phyloP scores from a whole-genome alignment of 2,113 vertebrate genomes.

The Scartelaos histophorus region DNA sequence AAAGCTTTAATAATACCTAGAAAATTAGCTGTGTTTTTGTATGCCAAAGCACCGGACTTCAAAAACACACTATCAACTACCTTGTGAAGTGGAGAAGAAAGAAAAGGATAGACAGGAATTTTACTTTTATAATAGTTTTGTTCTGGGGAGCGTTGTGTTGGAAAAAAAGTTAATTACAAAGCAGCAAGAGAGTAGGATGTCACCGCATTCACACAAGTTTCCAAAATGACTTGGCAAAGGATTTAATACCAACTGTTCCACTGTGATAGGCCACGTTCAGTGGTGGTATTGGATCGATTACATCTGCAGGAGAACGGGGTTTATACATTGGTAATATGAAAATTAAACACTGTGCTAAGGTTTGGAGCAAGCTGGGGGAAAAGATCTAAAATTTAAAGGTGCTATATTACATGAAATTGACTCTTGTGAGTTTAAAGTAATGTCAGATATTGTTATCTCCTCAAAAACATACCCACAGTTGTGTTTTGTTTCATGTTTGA shows the following conservation, averaged over 20 bases:
- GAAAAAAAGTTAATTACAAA: conserved; percentile 65
- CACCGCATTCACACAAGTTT: conserved; percentile 34
- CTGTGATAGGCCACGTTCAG: conserved; percentile 49
- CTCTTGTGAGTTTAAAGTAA: no score
- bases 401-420: no score
- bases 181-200: conserved; percentile 39
- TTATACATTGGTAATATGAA: background rate
- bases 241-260: conserved; percentile 58
- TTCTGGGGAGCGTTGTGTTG: conserved; percentile 54
- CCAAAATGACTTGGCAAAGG: conserved; percentile 50
- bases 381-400: background rate
- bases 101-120: conserved; percentile 16
- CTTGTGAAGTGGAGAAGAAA: conserved; percentile 10
- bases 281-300: conserved; percentile 42
- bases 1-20: background rate
- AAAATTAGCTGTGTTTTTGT: background rate
- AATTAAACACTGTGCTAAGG: background rate
- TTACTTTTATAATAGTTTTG: conserved; percentile 53
- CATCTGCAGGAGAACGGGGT: conserved; percentile 39
- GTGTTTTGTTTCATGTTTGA: no score
- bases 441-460: no score
- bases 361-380: background rate
- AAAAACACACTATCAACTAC: conserved; percentile 13
- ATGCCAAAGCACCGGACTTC: conserved; percentile 1
- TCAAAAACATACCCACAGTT: no score